Base-by-base conservation (phyloP, 2,888 invertebrate genomes). In the Chymomyza caudatula region DNA sequence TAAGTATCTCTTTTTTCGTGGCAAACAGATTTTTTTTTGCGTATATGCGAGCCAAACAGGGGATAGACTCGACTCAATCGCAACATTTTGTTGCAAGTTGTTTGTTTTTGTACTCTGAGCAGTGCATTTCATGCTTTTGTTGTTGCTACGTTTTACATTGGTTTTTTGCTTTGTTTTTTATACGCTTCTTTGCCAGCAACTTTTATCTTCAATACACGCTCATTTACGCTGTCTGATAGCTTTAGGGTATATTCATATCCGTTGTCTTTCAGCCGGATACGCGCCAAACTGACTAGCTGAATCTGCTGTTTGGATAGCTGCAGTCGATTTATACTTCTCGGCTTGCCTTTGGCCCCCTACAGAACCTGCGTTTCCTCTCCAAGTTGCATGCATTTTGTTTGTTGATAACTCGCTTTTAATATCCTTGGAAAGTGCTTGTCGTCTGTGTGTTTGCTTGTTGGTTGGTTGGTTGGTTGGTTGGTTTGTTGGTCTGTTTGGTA, bases 141-240 rank as follows among this genome's bases (percentile, higher is more conserved):
- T 67, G 19, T 56, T 51, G 56, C 20, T 53, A 23, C 53, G n/a
- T 13, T n/a, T 53, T 51, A 13, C 20, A 11, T 47, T 47, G 47
- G 47, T 53, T 58, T 66, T 55, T 49, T 61, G 42, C 44, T 15
- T 51, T 58, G 57, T 59, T 67, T 54, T 53, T 49, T 58, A 43
- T 52, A 15, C 4, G 49, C 51, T 56, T 42, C 53, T 74, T 65
- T 64, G 67, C 53, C 23, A 70, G 68, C 70, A 71, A 72, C 81
- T 83, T 85, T 74, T 74, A 74, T 76, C 76, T 75, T 72, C 73
- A 85, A 69, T 77, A 78, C 74, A 86, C 77, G 87, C 77, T 83
- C 87, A 83, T 83, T 86, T 86, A 74, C 80, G 74, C 78, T 72
- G 85, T 86, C 86, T 85, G 83, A 83, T 79, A 71, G 85, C 87